Conservation (phyloP, 1,140 invertebrate genomes). For the Panagrolaimus sp. region DNA sequence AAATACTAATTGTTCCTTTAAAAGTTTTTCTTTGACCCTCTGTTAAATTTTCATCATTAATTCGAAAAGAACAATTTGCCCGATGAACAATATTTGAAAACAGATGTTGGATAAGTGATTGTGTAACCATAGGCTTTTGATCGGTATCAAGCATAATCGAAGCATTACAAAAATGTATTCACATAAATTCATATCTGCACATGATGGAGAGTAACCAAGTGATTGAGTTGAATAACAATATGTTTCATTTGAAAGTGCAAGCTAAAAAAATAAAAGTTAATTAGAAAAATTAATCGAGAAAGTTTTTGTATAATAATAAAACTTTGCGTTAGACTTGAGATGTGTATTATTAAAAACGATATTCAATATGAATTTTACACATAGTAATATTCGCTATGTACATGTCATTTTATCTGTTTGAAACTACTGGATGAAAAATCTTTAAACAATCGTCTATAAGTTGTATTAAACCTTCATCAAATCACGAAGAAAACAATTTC, state of each 20-base stretch:
- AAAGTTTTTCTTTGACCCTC: background rate
- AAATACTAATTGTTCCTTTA: background rate
- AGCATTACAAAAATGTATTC: conserved; percentile 1
- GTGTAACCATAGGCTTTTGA: conserved; percentile 20
- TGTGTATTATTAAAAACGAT: too few relatives aligned
- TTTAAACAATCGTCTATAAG: too few relatives aligned
- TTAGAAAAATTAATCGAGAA: too few relatives aligned
- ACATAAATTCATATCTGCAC: background rate
- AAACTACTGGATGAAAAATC: too few relatives aligned
- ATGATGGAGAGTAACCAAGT: background rate
- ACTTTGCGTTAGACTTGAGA: too few relatives aligned
- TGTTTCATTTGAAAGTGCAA: background rate
- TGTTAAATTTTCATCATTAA: background rate
- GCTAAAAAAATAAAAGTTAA: too few relatives aligned
- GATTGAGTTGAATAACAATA: background rate
- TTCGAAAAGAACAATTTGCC: conserved; percentile 19
- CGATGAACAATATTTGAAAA: conserved; percentile 31
- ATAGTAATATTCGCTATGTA: too few relatives aligned
- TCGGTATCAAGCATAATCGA: background rate
- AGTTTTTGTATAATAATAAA: too few relatives aligned
- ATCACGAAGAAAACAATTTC: too few relatives aligned
- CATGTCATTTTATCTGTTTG: too few relatives aligned
- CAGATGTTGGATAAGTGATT: conserved; percentile 18
- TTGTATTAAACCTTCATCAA: too few relatives aligned
- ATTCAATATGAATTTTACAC: too few relatives aligned